Evolutionary conservation across 2,888 invertebrate species (phyloP).

Genomic region (Prosapia bicincta): DNA sequence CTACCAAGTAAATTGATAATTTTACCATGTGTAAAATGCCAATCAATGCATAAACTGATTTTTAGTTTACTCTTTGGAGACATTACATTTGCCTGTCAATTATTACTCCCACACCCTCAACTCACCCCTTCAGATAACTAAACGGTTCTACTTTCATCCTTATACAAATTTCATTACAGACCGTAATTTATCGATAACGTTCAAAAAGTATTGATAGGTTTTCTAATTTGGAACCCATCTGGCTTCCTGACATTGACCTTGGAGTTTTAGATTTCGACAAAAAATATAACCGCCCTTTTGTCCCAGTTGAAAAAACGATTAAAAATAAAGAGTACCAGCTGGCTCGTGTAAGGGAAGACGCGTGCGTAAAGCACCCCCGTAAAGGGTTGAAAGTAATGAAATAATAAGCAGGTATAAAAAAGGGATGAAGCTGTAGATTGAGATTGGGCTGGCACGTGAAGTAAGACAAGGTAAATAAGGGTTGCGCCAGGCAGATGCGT

Average conservation of each 20-base stretch:
- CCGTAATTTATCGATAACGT: background rate
- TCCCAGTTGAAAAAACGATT: background rate
- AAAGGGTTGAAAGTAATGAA: conserved; percentile 18
- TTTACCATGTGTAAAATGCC: too few relatives aligned
- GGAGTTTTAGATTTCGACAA: background rate
- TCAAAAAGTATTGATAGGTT: background rate
- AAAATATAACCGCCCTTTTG: background rate
- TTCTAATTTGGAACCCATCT: background rate
- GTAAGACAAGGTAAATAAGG: background rate
- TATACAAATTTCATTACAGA: background rate
- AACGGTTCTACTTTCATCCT: background rate
- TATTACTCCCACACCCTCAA: background rate
- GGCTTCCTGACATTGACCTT: background rate
- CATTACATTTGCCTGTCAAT: too few relatives aligned
- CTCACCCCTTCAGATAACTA: background rate
- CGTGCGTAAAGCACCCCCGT: background rate
- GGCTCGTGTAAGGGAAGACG: background rate
- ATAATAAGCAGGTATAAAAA: conserved; percentile 24
- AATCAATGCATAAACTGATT: too few relatives aligned
- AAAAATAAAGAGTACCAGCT: background rate
- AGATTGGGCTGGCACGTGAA: background rate
- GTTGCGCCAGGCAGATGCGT: background rate
- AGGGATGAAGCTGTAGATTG: background rate
- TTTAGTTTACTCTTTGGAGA: too few relatives aligned
- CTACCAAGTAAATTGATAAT: too few relatives aligned